These are phyloP conservation scores for Liopterus haemorrhoidalis DNA, from an alignment of 2,888 invertebrate genomes.

Conservation along the genomic window DNA sequence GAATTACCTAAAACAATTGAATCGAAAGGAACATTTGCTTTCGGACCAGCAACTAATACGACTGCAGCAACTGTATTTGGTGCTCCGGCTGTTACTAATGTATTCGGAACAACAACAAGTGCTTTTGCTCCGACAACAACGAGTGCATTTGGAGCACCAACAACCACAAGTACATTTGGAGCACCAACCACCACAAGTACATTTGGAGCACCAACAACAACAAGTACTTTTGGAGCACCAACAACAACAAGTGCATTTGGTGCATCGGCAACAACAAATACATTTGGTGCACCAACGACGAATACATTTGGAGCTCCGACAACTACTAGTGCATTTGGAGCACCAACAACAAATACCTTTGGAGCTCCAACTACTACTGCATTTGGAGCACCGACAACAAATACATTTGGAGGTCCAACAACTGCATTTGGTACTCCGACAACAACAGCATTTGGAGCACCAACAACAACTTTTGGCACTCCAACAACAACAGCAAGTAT, in stretches of 20 bases:
- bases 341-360: slow-evolving; percentile 21
- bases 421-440: slow-evolving; percentile 21
- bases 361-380: slow-evolving; percentile 18
- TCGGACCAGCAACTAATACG: slow-evolving; percentile 4
- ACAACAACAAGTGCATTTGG: slow-evolving; percentile 14
- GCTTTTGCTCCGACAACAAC: slow-evolving; percentile 1
- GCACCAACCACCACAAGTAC: slow-evolving; percentile 3
- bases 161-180: slow-evolving; percentile 7
- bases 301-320: background rate
- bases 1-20: slow-evolving; percentile 1
- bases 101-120: slow-evolving; percentile 3
- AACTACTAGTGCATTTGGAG: slow-evolving; percentile 14
- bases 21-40: slow-evolving; percentile 8
- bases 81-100: slow-evolving; percentile 1
- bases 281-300: slow-evolving; percentile 10
- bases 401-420: slow-evolving; percentile 23
- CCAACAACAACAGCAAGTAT: slow-evolving; percentile 13
- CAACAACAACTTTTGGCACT: slow-evolving; percentile 19
- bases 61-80: slow-evolving; percentile 14
- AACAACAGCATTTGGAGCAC: slow-evolving; percentile 11
- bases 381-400: slow-evolving; percentile 19
- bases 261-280: slow-evolving; percentile 6
- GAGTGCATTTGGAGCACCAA: background rate
- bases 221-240: slow-evolving; percentile 7
- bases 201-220: slow-evolving; percentile 14